Evolutionary conservation across 2,113 vertebrate species (phyloP), one percentile per base, ranked within the genome.

Genomic region (Sialia sialis): DNA sequence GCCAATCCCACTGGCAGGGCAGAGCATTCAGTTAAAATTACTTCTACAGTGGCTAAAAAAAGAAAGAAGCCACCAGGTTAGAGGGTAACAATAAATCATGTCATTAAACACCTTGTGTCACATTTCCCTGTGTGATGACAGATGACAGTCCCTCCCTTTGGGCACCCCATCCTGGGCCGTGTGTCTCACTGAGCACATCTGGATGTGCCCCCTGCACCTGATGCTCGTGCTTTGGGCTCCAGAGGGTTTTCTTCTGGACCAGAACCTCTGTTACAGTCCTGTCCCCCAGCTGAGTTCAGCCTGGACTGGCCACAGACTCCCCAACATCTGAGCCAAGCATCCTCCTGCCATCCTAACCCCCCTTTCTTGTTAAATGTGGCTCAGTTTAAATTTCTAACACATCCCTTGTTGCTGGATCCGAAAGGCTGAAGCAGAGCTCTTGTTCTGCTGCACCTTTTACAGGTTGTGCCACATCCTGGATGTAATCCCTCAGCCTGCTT

Each of bases 101-200:
- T 23, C 4, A 0, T 51, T 15, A 4, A 1, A 5, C 13, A 38
- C 23, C 30, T 30, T 3, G 1, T 15, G n/a, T 29, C 78, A 12
- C 3, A 0, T 7, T 18, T 73, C 27, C n/a, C 54, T 60, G 25
- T 9, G 68, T 7, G 4, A 6, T 29, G 32, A 19, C 43, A 46
- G 70, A 68, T 2, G 44, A 46, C 10, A 10, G 8, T 6, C 4
- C 43, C 43, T 80, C 43, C 36, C 30, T 79, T 43, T 27, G 20
- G 54, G 66, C 6, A 13, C 41, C 20, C 34, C 46, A 10, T 16
- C 44, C 21, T 0, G 16, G 46, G 32, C 9, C 62, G 49, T 0
- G 0, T 5, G 23, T 62, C 51, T 25, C 34, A 16, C 66, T 38
- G 39, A 79, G 48, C 52, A 16, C 29, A 26, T 27, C 44, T 59